phyloP scores from a whole-genome alignment of 2,888 invertebrate species.

The Agrochola circellaris region DNA sequence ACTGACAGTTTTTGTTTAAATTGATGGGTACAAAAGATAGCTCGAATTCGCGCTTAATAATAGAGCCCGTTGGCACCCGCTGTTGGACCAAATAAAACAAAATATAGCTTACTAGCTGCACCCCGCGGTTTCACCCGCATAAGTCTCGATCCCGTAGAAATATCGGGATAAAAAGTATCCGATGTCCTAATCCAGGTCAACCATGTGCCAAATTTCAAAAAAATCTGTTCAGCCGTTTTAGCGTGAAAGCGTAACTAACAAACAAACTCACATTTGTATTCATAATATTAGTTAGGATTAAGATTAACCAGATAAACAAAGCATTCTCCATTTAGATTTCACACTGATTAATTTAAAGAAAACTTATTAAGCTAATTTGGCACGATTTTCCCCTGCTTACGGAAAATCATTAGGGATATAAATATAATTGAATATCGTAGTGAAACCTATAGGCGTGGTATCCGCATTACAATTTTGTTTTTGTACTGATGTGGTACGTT shows the following conservation, averaged over 20 bases:
- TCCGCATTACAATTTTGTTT: constrained; percentile 52
- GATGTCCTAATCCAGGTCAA: no score
- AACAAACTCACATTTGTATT: no score
- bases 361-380: background rate
- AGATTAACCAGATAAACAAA: background rate
- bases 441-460: constrained; percentile 42
- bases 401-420: constrained; percentile 34
- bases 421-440: constrained; percentile 32
- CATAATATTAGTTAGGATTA: no score
- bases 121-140: no score
- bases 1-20: no score
- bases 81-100: background rate
- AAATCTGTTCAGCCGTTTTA: no score
- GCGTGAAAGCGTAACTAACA: no score
- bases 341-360: background rate
- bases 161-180: no score
- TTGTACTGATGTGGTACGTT: constrained; percentile 42
- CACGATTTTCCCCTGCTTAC: constrained; percentile 17
- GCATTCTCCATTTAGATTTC: background rate
- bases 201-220: no score
- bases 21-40: no score
- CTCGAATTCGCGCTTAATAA: no score
- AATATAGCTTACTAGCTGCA: background rate
- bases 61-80: background rate
- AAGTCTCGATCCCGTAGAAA: no score